Evolutionary conservation across 1,140 invertebrate species (phyloP).

Genomic region (Drosophila pandora): DNA sequence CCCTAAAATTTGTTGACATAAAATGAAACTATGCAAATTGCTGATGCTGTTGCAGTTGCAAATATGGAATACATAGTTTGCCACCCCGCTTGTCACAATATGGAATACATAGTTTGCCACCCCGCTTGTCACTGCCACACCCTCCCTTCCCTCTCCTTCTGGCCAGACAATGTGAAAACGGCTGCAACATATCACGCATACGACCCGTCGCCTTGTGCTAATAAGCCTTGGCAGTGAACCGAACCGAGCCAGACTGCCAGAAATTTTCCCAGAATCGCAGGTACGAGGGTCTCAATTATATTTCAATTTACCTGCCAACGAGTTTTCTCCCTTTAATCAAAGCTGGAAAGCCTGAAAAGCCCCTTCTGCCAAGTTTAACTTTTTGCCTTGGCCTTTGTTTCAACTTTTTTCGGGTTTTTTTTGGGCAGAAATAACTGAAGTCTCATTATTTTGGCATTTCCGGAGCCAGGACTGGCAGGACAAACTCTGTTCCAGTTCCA

Average conservation of each 20-base stretch:
- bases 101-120: not conserved
- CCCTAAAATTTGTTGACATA: slow-evolving; percentile 21
- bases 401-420: slow-evolving; percentile 14
- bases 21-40: slow-evolving; percentile 65
- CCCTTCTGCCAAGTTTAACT: slow-evolving; percentile 13
- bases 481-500: slow-evolving; percentile 11
- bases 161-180: slow-evolving; percentile 23
- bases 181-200: slow-evolving; percentile 64
- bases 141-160: not conserved
- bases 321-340: slow-evolving; percentile 54
- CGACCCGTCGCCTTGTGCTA: slow-evolving; percentile 69
- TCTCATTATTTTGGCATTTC: slow-evolving; percentile 72
- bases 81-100: slow-evolving; percentile 2
- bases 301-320: slow-evolving; percentile 74
- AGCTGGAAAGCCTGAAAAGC: slow-evolving; percentile 26
- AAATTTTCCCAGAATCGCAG: slow-evolving; percentile 5
- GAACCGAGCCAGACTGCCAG: slow-evolving; percentile 11
- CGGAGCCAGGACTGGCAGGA: slow-evolving; percentile 25
- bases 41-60: slow-evolving; percentile 37
- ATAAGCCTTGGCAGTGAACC: slow-evolving; percentile 33
- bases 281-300: slow-evolving; percentile 65
- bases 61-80: slow-evolving; percentile 12
- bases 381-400: slow-evolving; percentile 6
- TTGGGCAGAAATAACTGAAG: slow-evolving; percentile 27
- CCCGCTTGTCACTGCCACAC: not conserved